phyloP scores from a whole-genome alignment of 2,888 invertebrate species.

The Tenthredo notha region DNA sequence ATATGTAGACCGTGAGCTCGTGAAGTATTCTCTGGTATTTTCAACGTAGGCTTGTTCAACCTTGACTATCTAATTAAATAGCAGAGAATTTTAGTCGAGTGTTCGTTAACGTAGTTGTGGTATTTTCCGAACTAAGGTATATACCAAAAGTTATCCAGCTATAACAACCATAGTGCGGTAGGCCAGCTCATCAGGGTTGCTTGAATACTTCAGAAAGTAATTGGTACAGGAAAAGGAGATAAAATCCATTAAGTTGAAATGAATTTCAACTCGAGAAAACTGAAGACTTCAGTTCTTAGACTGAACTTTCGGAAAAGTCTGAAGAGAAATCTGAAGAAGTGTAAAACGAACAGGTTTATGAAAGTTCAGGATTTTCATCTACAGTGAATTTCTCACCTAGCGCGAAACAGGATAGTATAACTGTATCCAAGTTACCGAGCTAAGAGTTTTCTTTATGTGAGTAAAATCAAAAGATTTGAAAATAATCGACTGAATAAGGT shows the following conservation, averaged over 20 bases:
- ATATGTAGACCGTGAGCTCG: too few relatives aligned
- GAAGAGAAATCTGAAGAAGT: conserved; percentile 6
- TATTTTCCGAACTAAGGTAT: neutral
- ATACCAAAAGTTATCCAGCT: neutral
- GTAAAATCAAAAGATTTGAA: conserved; percentile 5
- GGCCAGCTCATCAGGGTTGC: neutral
- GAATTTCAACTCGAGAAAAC: neutral
- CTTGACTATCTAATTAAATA: conserved; percentile 31
- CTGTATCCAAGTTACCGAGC: neutral
- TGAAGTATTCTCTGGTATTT: conserved; percentile 1
- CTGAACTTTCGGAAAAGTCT: neutral
- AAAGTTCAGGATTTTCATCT: conserved; percentile 7
- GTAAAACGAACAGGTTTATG: neutral
- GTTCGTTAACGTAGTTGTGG: conserved; percentile 20
- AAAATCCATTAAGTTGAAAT: conserved; percentile 1
- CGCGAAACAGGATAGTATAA: neutral
- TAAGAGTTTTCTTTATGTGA: neutral
- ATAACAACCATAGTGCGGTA: neutral
- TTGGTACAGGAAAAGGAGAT: conserved; percentile 11
- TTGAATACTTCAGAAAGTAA: conserved; percentile 18
- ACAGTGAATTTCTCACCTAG: conserved; percentile 33
- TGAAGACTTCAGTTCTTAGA: neutral
- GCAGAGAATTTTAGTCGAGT: neutral
- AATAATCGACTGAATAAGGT: conserved; percentile 18
- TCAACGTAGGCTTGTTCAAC: neutral